phyloP scores from a whole-genome alignment of 2,113 vertebrate species.

The Gobius niger region DNA sequence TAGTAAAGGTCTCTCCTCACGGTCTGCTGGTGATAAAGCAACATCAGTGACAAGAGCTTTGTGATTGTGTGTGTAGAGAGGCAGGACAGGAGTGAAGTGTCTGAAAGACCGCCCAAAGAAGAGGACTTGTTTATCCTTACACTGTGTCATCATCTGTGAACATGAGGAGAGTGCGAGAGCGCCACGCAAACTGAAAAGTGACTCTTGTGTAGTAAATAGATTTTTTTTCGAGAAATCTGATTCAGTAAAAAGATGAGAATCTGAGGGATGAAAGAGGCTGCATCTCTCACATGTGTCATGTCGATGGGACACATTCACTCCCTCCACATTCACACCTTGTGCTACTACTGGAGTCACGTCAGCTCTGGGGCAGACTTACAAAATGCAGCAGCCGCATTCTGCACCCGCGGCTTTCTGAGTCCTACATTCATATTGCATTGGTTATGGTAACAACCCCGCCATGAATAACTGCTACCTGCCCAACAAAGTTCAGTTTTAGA shows the following conservation, averaged over 20 bases:
- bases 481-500: not conserved
- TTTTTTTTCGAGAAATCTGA: not conserved
- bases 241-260: not conserved
- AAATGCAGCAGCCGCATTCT: not conserved
- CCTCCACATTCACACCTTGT: not conserved
- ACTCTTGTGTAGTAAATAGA: not conserved
- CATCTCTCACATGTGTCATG: not conserved
- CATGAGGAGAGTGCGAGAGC: constrained; percentile 24
- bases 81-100: not conserved
- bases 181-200: constrained; percentile 20
- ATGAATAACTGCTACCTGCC: not conserved
- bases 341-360: not conserved
- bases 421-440: not conserved
- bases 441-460: no score
- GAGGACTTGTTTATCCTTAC: constrained; percentile 47
- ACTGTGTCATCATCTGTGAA: constrained; percentile 53
- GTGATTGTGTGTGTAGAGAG: constrained; percentile 1
- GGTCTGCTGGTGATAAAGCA: constrained; percentile 48
- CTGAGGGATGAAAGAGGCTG: not conserved
- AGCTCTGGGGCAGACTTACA: not conserved
- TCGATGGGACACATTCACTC: not conserved
- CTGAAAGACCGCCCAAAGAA: constrained; percentile 29
- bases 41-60: constrained; percentile 17
- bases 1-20: constrained; percentile 45
- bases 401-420: not conserved